These are phyloP conservation scores for Galeruca laticollis DNA, from an alignment of 2,888 invertebrate genomes.

Conservation along the genomic window DNA sequence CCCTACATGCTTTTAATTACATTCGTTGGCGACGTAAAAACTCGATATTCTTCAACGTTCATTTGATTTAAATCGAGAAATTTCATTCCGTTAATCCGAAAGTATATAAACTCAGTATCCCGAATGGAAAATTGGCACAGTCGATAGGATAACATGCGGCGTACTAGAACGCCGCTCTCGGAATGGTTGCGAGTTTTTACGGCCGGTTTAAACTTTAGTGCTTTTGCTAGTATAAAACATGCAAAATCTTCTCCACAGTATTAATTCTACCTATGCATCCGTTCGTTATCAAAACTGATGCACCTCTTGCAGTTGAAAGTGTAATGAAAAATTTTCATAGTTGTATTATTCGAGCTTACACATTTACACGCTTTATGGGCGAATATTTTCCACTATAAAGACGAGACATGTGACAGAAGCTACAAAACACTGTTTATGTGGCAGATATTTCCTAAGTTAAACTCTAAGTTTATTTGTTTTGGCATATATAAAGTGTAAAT, in stretches of 20 bases:
- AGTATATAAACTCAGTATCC: constrained; percentile 34
- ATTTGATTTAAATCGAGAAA: constrained; percentile 30
- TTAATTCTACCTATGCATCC: constrained; percentile 61
- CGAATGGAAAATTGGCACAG: constrained; percentile 35
- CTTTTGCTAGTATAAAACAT: constrained; percentile 60
- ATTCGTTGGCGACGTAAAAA: constrained; percentile 6
- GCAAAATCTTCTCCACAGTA: constrained; percentile 61
- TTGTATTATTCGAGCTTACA: constrained; percentile 31
- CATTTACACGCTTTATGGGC: constrained; percentile 31
- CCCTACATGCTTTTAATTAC: too few relatives aligned
- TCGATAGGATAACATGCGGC: constrained; percentile 29
- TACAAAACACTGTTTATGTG: constrained; percentile 26
- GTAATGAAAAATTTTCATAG: constrained; percentile 49
- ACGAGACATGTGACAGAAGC: constrained; percentile 16
- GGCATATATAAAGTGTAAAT: constrained; percentile 13
- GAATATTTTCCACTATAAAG: constrained; percentile 27
- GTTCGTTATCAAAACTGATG: constrained; percentile 56
- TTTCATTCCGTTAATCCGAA: constrained; percentile 27
- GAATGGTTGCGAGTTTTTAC: constrained; percentile 56
- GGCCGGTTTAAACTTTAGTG: constrained; percentile 63
- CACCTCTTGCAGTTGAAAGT: constrained; percentile 47
- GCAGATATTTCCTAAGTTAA: constrained; percentile 7
- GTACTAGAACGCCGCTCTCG: constrained; percentile 33
- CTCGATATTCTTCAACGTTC: constrained; percentile 19
- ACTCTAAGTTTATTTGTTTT: constrained; percentile 5